phyloP scores from a whole-genome alignment of 1,140 invertebrate species.

The Zelostemma sp. region DNA sequence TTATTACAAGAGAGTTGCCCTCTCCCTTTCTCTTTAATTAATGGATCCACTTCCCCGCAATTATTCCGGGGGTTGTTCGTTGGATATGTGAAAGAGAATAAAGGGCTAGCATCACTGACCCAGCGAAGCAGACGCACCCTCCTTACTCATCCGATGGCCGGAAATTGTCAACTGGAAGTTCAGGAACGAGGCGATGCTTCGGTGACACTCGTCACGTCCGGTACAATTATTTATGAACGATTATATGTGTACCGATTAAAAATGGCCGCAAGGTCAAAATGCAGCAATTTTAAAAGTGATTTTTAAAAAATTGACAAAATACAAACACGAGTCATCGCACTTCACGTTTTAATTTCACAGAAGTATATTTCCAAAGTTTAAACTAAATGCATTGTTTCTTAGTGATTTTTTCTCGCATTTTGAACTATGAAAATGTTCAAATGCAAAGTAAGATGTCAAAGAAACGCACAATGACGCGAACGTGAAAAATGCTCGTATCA shows the following conservation, averaged over 20 bases:
- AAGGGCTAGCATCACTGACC: constrained; percentile 1
- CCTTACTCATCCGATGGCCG: background rate
- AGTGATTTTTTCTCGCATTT: no score
- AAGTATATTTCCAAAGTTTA: no score
- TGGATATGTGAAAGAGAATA: background rate
- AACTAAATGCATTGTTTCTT: no score
- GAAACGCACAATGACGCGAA: no score
- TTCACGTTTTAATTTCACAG: no score
- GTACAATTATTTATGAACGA: background rate
- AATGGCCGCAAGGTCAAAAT: background rate
- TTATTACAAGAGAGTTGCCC: no score
- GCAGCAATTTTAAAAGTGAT: no score
- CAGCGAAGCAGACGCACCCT: background rate
- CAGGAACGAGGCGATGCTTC: background rate
- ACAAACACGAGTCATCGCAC: no score
- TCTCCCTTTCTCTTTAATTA: constrained; percentile 3
- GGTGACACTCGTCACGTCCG: constrained; percentile 1
- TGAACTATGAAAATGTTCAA: no score
- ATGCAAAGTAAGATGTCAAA: no score
- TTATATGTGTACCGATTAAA: background rate
- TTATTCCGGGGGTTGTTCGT: background rate
- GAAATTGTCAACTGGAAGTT: constrained; percentile 3
- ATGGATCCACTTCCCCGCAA: background rate
- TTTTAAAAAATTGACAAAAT: no score
- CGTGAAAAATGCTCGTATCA: background rate